Evolutionary conservation across 1,140 invertebrate species (phyloP).

Genomic region (Neodiprion virginianus): DNA sequence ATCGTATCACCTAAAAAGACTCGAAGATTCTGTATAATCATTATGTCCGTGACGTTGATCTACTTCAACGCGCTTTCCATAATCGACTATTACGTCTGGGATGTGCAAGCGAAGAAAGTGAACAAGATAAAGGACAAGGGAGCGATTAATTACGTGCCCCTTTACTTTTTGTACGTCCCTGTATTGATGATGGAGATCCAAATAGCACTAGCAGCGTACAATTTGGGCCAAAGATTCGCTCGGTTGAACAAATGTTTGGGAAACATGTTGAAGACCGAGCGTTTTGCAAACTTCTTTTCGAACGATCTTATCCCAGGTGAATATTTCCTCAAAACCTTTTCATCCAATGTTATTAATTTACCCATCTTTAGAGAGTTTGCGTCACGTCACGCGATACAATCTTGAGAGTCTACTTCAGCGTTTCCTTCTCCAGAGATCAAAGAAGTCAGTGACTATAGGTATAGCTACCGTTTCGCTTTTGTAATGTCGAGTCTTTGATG

Average conservation of each 20-base stretch:
- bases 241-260: constrained; percentile 49
- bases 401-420: no score
- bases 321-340: background rate
- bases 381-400: no score
- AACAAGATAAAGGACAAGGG: constrained; percentile 48
- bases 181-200: constrained; percentile 52
- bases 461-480: no score
- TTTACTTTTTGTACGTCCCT: constrained; percentile 55
- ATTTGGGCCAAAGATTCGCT: constrained; percentile 48
- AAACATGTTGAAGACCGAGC: constrained; percentile 38
- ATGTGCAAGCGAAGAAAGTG: constrained; percentile 29
- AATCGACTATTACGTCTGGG: constrained; percentile 48
- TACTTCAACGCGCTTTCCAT: constrained; percentile 41
- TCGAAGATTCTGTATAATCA: constrained; percentile 37
- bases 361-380: no score
- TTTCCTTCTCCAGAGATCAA: no score
- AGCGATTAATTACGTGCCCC: constrained; percentile 52
- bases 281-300: constrained; percentile 37
- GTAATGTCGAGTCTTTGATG: no score
- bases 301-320: constrained; percentile 46
- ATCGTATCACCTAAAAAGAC: constrained; percentile 38
- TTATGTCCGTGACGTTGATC: constrained; percentile 25
- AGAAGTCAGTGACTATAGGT: no score
- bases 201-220: constrained; percentile 49
- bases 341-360: no score